A percentile compares a stretch with the other conserved stretches of the same genome.
These are phyloP conservation scores for Lamproptera curius DNA, from an alignment of 2,888 invertebrate species.

Conservation along the genomic window DNA sequence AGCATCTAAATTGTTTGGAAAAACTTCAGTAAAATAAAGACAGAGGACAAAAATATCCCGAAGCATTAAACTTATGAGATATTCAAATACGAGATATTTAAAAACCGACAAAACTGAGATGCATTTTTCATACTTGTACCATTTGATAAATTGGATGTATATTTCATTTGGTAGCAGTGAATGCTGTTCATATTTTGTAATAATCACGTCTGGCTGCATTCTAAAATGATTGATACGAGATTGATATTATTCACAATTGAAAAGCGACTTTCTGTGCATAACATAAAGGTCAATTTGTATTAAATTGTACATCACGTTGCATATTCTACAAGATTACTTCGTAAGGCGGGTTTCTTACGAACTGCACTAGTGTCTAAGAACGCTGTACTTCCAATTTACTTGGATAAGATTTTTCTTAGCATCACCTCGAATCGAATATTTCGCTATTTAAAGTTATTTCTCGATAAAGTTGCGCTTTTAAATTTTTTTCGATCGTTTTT, in stretches of 20 bases:
- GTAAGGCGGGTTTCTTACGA: conserved; percentile 12
- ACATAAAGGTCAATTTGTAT: conserved; percentile 1
- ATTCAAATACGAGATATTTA: too few species aligned
- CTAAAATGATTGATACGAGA: conserved; percentile 18
- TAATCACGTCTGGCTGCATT: conserved; percentile 17
- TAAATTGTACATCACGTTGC: not conserved
- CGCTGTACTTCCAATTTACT: not conserved
- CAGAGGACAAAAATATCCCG: too few species aligned
- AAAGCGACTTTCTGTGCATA: not conserved
- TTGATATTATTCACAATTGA: not conserved
- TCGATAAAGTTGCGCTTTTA: not conserved
- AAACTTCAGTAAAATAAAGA: too few species aligned
- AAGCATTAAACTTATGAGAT: too few species aligned
- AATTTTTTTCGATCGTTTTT: not conserved
- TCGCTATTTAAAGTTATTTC: not conserved
- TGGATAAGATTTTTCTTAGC: not conserved
- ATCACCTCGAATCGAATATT: not conserved
- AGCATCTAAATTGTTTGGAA: too few species aligned
- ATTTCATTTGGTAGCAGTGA: conserved; percentile 13
- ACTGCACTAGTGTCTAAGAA: not conserved
- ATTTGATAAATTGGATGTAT: conserved; percentile 11
- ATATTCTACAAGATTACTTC: conserved; percentile 12
- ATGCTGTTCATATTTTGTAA: conserved; percentile 19
- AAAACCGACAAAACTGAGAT: not conserved
- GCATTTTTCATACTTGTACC: conserved; percentile 4